phyloP scores from a whole-genome alignment of 1,140 invertebrate species.

The Sitophilus oryzae region DNA sequence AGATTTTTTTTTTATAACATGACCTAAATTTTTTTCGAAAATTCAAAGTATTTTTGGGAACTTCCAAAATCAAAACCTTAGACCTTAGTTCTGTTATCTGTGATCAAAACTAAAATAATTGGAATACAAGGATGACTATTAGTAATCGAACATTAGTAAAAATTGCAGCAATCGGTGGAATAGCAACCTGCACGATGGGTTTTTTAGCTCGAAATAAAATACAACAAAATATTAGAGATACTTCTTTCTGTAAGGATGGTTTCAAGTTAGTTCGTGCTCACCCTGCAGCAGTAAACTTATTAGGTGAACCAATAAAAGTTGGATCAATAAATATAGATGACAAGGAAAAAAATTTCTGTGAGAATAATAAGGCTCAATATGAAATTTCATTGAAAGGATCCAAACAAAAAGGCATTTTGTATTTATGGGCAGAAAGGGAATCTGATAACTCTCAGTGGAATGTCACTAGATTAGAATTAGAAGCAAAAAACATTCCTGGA shows the following conservation, averaged over 20 bases:
- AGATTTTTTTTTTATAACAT: too few relatives aligned
- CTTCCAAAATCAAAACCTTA: too few relatives aligned
- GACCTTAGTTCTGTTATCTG: too few relatives aligned
- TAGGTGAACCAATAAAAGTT: slow-evolving; percentile 62
- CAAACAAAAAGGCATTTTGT: slow-evolving; percentile 53
- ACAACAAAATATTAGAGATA: slow-evolving; percentile 44
- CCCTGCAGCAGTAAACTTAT: slow-evolving; percentile 49
- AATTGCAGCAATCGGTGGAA: slow-evolving; percentile 48
- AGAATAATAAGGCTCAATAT: slow-evolving; percentile 51
- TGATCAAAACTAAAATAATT: neutral
- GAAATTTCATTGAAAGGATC: slow-evolving; percentile 54
- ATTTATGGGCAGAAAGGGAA: slow-evolving; percentile 44
- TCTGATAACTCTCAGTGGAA: slow-evolving; percentile 43
- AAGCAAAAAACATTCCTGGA: slow-evolving; percentile 47
- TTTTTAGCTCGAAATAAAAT: slow-evolving; percentile 45
- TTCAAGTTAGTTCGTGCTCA: slow-evolving; percentile 50
- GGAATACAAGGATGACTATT: slow-evolving; percentile 23
- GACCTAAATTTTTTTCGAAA: too few relatives aligned
- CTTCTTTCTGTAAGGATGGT: slow-evolving; percentile 53
- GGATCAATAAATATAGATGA: slow-evolving; percentile 53
- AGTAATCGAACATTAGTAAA: slow-evolving; percentile 47
- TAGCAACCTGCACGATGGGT: slow-evolving; percentile 45
- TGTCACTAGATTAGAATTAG: slow-evolving; percentile 50
- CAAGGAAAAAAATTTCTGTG: slow-evolving; percentile 48
- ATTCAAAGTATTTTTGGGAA: too few relatives aligned